Evolutionary conservation across 2,888 invertebrate genomes (phyloP).

Genomic region (Epiblema foenella): DNA sequence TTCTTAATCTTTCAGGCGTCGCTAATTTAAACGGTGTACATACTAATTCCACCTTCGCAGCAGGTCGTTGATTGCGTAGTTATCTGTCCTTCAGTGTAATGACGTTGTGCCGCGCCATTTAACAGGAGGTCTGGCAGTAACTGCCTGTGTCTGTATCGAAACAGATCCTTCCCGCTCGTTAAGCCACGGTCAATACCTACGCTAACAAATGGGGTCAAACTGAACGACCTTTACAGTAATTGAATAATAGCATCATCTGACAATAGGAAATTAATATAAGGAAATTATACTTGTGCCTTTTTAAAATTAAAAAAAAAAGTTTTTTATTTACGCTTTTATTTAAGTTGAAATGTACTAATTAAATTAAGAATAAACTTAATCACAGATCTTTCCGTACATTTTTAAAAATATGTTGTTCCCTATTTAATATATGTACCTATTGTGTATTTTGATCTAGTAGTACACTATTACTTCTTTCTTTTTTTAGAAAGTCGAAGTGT

Average conservation of each 20-base stretch:
- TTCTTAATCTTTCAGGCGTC: neutral
- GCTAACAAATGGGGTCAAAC: conserved; percentile 63
- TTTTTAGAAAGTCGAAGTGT: too few relatives aligned
- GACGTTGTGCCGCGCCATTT: conserved; percentile 69
- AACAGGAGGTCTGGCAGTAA: conserved; percentile 70
- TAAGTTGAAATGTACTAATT: too few relatives aligned
- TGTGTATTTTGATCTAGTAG: too few relatives aligned
- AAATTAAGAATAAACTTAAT: too few relatives aligned
- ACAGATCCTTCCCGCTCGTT: conserved; percentile 62
- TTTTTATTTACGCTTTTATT: too few relatives aligned
- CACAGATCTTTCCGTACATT: too few relatives aligned
- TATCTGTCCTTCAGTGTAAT: conserved; percentile 55
- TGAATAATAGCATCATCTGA: conserved; percentile 48
- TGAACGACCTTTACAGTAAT: conserved; percentile 52
- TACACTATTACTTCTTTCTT: too few relatives aligned
- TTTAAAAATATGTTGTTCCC: too few relatives aligned
- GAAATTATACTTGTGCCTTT: neutral
- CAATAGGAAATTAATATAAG: conserved; percentile 30
- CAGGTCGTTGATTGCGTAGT: conserved; percentile 63
- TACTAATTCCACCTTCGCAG: conserved; percentile 47
- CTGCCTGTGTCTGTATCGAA: conserved; percentile 63
- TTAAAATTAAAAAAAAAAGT: too few relatives aligned
- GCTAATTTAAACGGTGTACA: neutral
- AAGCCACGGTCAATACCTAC: conserved; percentile 62
- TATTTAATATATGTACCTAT: too few relatives aligned